phyloP scores from a whole-genome alignment of 2,797 vertebrate species.

The Leucoraja ocellata region DNA sequence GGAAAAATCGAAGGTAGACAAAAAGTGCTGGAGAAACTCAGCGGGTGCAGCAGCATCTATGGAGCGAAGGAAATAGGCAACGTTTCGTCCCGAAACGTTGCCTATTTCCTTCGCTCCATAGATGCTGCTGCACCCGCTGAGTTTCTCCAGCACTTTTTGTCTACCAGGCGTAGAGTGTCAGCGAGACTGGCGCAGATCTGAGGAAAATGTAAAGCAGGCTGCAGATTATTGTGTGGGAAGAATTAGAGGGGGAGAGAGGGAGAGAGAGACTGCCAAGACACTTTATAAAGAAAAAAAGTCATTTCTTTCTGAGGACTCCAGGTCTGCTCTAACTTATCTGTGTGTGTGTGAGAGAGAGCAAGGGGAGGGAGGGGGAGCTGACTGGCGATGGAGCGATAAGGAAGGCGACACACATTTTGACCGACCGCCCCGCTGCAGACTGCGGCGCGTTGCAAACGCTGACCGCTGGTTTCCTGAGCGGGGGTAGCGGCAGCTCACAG shows the following conservation, averaged over 20 bases:
- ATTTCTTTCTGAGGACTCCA: neutral
- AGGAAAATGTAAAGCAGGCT: neutral
- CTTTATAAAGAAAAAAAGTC: neutral
- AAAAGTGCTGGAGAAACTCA: too few relatives aligned
- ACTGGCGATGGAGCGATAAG: constrained; percentile 35
- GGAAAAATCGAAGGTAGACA: too few relatives aligned
- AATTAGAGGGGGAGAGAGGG: neutral
- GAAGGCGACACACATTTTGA: neutral
- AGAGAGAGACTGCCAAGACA: neutral
- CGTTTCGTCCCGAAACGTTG: too few relatives aligned
- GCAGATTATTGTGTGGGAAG: neutral
- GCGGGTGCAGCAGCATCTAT: too few relatives aligned
- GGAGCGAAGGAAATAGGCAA: too few relatives aligned
- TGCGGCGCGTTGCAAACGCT: neutral
- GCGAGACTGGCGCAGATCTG: neutral
- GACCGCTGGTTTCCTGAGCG: constrained; percentile 38
- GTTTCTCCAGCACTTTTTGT: too few relatives aligned
- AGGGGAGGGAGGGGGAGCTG: neutral
- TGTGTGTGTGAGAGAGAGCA: constrained; percentile 37
- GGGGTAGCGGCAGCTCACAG: neutral
- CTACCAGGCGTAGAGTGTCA: neutral
- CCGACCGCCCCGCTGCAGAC: neutral
- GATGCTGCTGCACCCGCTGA: too few relatives aligned
- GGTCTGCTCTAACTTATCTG: constrained; percentile 2
- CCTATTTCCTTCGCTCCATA: too few relatives aligned